Percentiles rank a stretch among this genome's conserved stretches.
These are phyloP conservation scores for Sycophila sp. DNA, from an alignment of 1,140 invertebrate genomes.

Conservation along the genomic window DNA sequence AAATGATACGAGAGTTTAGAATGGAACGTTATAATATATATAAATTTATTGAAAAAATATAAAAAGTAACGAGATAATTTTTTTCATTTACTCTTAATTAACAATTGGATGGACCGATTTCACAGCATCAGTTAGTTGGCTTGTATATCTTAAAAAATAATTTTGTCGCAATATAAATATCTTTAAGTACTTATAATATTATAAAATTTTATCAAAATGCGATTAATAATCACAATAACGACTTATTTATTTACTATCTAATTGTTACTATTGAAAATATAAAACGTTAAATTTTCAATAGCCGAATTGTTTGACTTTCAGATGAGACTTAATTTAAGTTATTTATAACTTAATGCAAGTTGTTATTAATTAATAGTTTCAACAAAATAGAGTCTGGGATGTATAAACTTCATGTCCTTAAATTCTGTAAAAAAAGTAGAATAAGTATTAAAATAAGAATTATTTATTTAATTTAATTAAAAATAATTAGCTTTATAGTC, in stretches of 20 bases:
- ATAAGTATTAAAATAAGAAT: too few relatives aligned
- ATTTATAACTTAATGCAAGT: too few relatives aligned
- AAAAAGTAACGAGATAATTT: slow-evolving; percentile 20
- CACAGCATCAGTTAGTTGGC: slow-evolving; percentile 16
- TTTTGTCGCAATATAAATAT: slow-evolving; percentile 34
- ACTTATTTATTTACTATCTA: slow-evolving; percentile 45
- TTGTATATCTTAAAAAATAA: slow-evolving; percentile 9
- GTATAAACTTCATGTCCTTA: too few relatives aligned
- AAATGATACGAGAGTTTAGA: slow-evolving; percentile 1
- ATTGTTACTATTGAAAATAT: not conserved
- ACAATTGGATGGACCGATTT: slow-evolving; percentile 23
- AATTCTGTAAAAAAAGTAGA: slow-evolving; percentile 58
- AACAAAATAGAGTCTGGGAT: too few relatives aligned
- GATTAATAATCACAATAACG: slow-evolving; percentile 11
- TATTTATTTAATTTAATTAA: slow-evolving; percentile 28
- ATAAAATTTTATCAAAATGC: slow-evolving; percentile 34
- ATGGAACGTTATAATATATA: slow-evolving; percentile 22
- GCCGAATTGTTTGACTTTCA: slow-evolving; percentile 10
- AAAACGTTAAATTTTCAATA: slow-evolving; percentile 5
- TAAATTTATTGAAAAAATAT: slow-evolving; percentile 38
- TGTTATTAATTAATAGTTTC: too few relatives aligned
- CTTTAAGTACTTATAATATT: slow-evolving; percentile 39
- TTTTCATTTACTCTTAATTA: slow-evolving; percentile 29
- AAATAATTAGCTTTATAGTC: too few relatives aligned
- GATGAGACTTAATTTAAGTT: too few relatives aligned